Base-by-base conservation (phyloP, 2,888 invertebrate genomes). In the Chrysolina haemoptera region DNA sequence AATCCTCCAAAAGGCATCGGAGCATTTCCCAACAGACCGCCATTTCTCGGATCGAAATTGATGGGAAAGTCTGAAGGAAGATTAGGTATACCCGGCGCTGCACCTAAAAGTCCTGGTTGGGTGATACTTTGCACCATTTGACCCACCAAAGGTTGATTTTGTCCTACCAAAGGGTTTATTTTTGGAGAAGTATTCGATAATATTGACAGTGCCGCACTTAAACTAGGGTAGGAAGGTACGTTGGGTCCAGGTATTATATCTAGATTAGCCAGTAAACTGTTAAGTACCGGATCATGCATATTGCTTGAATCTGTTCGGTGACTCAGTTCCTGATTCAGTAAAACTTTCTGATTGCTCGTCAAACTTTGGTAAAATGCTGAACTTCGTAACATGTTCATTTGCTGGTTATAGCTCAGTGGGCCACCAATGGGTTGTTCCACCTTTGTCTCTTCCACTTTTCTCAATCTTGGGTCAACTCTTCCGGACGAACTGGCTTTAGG, bases 321-420 rank as follows among this genome's bases (percentile, higher is more conserved):
- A 1, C 92, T 91, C 82, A 94, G 85, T 84, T 94, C 90, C 82
- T 93, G 93, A 84, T 93, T 94, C 0, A 93, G 91, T 87, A 92
- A 90, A 80, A 94, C 90, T 87, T 94, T 94, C 84, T 93, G 92
- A 78, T 93, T 93, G 70, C 93, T 92, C 80, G 93, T 93, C 63
- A 94, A 88, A 76, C 92, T 92, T 84, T 92, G 92, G 83, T 93
- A 94, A 91, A 94, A 94, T 71, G 89, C 90, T 0, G 93, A 93
- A 83, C 90, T 91, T 86, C 93, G 93, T 68, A 93, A 86, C 78
- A 93, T 92, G 76, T 91, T 88, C 78, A 93, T 86, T 75, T 90
- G 91, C 85, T 93, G 92, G 75, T 92, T 89, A 84, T 93, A 88
- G 62, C 76, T 85, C 84, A 88, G 81, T 6, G 91, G 73, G 8